phyloP scores from a whole-genome alignment of 2,888 invertebrate genomes.

The Ctenicera cuprea region DNA sequence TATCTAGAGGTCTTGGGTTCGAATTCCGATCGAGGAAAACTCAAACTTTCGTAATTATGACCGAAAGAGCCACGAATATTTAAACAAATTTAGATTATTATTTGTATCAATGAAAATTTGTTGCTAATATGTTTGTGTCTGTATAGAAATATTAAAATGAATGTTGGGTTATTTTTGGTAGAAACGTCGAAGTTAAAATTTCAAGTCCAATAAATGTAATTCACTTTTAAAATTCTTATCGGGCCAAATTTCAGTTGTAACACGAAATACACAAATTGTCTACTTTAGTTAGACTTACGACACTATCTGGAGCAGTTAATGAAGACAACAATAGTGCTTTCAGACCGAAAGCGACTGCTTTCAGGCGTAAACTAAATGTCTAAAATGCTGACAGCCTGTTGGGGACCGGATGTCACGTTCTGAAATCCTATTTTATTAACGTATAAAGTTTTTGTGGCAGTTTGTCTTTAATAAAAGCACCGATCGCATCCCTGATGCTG shows the following conservation, averaged over 20 bases:
- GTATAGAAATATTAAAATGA: no score
- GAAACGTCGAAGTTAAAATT: no score
- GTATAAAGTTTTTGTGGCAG: slow-evolving; percentile 15
- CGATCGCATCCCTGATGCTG: slow-evolving; percentile 1
- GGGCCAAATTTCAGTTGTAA: not conserved
- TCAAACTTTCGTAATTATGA: no score
- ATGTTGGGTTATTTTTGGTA: no score
- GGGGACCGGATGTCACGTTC: slow-evolving; percentile 17
- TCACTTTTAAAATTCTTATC: not conserved
- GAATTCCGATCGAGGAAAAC: no score
- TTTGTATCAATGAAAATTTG: no score
- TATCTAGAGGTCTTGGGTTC: no score
- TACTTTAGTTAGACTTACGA: not conserved
- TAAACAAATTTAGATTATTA: no score
- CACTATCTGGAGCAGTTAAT: slow-evolving; percentile 20
- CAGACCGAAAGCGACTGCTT: slow-evolving; percentile 13
- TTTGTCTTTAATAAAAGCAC: slow-evolving; percentile 18
- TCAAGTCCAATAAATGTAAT: no score
- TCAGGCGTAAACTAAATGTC: slow-evolving; percentile 26
- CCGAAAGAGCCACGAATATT: no score
- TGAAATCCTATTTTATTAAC: slow-evolving; percentile 17
- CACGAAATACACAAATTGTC: not conserved
- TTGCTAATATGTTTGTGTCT: no score
- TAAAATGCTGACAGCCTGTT: slow-evolving; percentile 31
- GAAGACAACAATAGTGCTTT: slow-evolving; percentile 21